Evolutionary conservation across 2,113 vertebrate genomes (phyloP), one percentile per base, ranked within the genome.

Genomic region (Nerophis ophidion): DNA sequence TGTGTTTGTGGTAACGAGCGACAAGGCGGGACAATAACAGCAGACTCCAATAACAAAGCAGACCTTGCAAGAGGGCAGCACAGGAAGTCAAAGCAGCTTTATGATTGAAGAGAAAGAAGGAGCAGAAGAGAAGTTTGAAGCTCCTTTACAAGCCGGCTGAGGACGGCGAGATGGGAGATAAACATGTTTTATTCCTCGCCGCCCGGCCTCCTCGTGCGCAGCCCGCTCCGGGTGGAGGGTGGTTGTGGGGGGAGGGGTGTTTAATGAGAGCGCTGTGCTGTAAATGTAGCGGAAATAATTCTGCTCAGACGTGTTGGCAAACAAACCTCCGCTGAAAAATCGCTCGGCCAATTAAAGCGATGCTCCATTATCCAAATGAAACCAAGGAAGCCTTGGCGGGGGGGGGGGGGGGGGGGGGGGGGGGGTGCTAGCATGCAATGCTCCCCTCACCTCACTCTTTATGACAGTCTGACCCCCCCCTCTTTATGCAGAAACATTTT

Each of bases 301-400:
- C 74, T 64, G 16, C 77, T 52, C 75, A 80, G 82, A 84, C 76
- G 81, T 79, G 84, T 83, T 78, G 79, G 83, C 86, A 84, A 87
- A 87, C 84, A 84, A 81, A 87, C 64, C 75, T 45, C 75, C 47
- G 77, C 58, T 74, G 68, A 80, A 77, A 79, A 72, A 63, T 66
- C 6, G 62, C 80, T 62, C 73, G 36, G 72, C 80, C 86, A 88
- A 85, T 88, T 88, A 85, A 78, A 76, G 61, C 69, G 83, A 80
- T 71, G 80, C 82, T 82, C 84, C 83, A 85, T 88, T 85, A 88
- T 86, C 81, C 60, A 81, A 80, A 87, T 82, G 79, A 83, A 71
- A 75, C 73, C 59, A 48, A 55, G 46, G 75, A 5, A 71, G 80
- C 71, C 64, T 68, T 53, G 68, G 54, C 67, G 58, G 66, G 35